A percentile compares a stretch with the other conserved stretches of the same genome.
These are phyloP conservation scores for Coryphaenoides rupestris DNA, from an alignment of 2,113 vertebrate genomes.

Conservation along the genomic window DNA sequence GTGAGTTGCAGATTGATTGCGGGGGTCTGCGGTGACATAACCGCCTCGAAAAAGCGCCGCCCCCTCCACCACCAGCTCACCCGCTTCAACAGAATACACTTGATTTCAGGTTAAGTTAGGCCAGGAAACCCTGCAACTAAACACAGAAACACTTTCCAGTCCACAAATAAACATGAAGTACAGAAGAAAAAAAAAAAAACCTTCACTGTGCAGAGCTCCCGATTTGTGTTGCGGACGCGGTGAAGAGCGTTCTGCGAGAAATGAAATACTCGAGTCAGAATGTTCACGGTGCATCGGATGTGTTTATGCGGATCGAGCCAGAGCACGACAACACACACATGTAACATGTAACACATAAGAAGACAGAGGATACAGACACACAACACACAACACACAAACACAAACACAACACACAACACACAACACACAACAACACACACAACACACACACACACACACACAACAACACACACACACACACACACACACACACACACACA, in stretches of 20 bases:
- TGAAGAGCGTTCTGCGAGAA: neutral
- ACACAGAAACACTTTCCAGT: too few species aligned
- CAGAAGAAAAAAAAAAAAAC: too few species aligned
- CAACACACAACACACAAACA: too few species aligned
- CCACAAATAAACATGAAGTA: too few species aligned
- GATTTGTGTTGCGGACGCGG: neutral
- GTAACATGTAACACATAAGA: neutral
- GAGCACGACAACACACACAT: neutral
- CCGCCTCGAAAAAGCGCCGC: neutral
- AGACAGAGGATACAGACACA: slow-evolving; percentile 12
- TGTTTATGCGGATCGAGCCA: slow-evolving; percentile 31
- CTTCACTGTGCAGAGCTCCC: neutral
- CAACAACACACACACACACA: too few species aligned
- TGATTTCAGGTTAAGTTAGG: too few species aligned
- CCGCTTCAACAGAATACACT: too few species aligned
- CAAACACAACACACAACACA: too few species aligned
- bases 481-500: too few species aligned
- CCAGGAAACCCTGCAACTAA: too few species aligned
- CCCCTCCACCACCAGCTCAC: neutral
- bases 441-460: neutral
- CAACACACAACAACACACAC: neutral
- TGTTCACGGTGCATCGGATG: neutral
- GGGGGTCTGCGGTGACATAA: neutral
- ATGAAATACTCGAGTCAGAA: neutral
- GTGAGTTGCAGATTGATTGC: too few species aligned